Base-by-base conservation (phyloP, 2,888 invertebrate species). In the Hetaerina titia region DNA sequence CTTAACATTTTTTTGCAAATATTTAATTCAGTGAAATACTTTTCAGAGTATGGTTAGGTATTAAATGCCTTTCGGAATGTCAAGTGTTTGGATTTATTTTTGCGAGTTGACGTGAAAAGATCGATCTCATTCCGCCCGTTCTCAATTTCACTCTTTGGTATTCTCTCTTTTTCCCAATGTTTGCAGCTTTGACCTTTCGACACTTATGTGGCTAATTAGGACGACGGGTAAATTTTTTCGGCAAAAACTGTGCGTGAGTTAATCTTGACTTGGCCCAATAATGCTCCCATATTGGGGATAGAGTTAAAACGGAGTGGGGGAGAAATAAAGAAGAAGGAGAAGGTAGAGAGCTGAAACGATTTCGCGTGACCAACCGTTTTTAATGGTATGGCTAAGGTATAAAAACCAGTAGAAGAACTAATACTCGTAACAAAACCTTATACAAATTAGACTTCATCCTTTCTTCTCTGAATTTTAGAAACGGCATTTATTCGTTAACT, bases 171-270 rank as follows among this genome's bases (percentile, higher is more conserved):
- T 45, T 17, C 15, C 88, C 45, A 1, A 0, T 88, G 13, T 88
- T 4, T 22, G 9, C 17, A 64, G 45, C 90, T 63, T 64, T 90
- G 90, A 90, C 90, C 90, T 90, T 64, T 64, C 31, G 90, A 2
- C 90, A 60, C 90, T 64, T 90, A 90, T 90, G 45, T 64, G 90
- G 45, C 13, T 90, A 90, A 90, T 90, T 90, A 90, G 90, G 64
- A 64, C 60, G 90, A 64, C 88, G 56, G n/a, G 45, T 45, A 31
- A 31, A 9, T 88, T 56, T 88, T 88, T 31, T 45, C 88, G 15
- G 45, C 88, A 22, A 88, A n/a, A 31, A 56, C 90, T 31, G 90
- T 90, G 90, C 90, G 90, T 90, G 90, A 1, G 90, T 90, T 90
- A 63, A 90, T 64, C 90, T 90, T 63, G 90, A 60, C 64, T 15